Conservation (phyloP, 2,113 vertebrate species). For the Percopsis transmontana region DNA sequence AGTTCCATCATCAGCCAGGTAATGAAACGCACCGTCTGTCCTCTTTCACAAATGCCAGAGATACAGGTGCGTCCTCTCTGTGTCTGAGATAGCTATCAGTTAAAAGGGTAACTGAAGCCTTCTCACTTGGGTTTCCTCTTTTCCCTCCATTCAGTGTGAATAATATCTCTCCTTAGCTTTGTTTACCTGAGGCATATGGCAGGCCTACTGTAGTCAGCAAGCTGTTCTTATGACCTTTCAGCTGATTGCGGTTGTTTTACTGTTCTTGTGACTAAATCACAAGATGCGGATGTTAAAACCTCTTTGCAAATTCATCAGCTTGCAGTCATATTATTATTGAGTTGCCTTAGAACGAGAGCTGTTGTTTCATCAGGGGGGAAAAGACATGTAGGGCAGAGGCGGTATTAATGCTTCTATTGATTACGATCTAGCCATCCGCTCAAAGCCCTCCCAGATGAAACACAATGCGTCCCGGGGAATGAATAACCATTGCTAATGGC, state of each 20-base stretch:
- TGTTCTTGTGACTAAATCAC: slow-evolving; percentile 40
- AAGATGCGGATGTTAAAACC: slow-evolving; percentile 29
- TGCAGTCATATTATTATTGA: slow-evolving; percentile 19
- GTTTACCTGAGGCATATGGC: slow-evolving; percentile 68
- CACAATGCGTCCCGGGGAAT: slow-evolving; percentile 70
- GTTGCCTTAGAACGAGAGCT: not conserved
- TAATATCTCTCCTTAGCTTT: slow-evolving; percentile 65
- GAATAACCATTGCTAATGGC: slow-evolving; percentile 72
- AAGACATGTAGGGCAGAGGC: slow-evolving; percentile 24
- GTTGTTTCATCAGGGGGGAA: slow-evolving; percentile 28
- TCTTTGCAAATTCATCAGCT: slow-evolving; percentile 31
- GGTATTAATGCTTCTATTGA: slow-evolving; percentile 70
- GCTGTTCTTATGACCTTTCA: slow-evolving; percentile 55
- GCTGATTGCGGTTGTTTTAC: slow-evolving; percentile 23
- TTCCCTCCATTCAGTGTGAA: slow-evolving; percentile 44
- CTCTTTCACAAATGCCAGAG: slow-evolving; percentile 51
- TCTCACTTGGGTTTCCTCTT: slow-evolving; percentile 36
- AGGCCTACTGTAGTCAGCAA: slow-evolving; percentile 53
- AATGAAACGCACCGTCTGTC: slow-evolving; percentile 69
- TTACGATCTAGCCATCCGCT: slow-evolving; percentile 58
- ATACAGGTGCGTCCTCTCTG: slow-evolving; percentile 58
- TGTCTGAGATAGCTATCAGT: slow-evolving; percentile 71
- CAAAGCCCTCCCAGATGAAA: slow-evolving; percentile 65
- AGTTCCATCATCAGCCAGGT: slow-evolving; percentile 61
- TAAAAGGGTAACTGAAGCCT: slow-evolving; percentile 74